Percentiles rank a stretch among this genome's conserved stretches.
Evolutionary conservation across 1,140 invertebrate species (phyloP).

Genomic region (Maconellicoccus hirsutus): DNA sequence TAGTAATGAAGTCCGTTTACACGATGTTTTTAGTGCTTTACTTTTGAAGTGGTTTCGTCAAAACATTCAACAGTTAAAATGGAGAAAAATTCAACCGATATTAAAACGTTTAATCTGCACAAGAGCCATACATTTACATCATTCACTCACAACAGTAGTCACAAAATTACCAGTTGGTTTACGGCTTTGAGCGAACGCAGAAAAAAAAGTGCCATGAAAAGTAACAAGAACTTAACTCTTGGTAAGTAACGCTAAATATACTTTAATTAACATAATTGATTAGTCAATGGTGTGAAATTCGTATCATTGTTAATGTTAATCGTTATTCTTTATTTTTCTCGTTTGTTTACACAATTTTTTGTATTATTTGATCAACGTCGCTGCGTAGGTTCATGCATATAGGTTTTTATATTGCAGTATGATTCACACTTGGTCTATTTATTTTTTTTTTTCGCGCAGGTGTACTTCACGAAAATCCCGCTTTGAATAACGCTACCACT

Average conservation of each 20-base stretch:
- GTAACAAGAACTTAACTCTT: constrained; percentile 38
- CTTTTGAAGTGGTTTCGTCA: background rate
- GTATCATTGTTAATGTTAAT: background rate
- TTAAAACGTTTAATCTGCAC: constrained; percentile 31
- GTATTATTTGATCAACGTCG: constrained; percentile 13
- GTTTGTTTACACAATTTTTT: background rate
- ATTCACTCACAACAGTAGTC: constrained; percentile 35
- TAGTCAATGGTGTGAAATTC: background rate
- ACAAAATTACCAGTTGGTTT: constrained; percentile 40
- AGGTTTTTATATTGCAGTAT: background rate
- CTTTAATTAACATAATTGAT: background rate
- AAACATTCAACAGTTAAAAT: background rate
- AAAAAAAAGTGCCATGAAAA: constrained; percentile 37
- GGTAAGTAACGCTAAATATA: constrained; percentile 33
- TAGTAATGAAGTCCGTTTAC: too few relatives aligned
- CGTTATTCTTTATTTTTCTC: background rate
- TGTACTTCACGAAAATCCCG: background rate
- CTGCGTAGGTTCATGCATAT: constrained; percentile 2
- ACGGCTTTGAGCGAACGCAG: constrained; percentile 35
- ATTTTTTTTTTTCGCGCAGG: background rate
- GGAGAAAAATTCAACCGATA: constrained; percentile 10
- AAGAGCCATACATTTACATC: constrained; percentile 42
- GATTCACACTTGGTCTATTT: too few relatives aligned
- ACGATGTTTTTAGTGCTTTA: background rate
- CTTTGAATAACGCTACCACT: background rate